Base-by-base conservation (phyloP, 1,140 invertebrate genomes). In the Papilio polyxenes region DNA sequence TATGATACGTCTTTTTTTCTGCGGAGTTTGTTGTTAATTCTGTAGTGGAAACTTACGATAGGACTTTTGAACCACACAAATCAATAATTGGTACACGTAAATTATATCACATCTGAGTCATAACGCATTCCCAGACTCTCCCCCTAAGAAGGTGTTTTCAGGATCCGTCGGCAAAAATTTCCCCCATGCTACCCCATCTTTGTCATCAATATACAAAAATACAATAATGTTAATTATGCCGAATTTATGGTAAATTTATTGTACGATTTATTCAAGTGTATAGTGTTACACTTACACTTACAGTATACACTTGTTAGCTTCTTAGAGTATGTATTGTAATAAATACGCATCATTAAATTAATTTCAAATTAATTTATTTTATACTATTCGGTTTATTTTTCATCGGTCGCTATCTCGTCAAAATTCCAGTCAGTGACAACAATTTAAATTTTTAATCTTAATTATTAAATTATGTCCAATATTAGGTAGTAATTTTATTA, bases 141-240 rank as follows among this genome's bases (percentile, higher is more conserved):
- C 76, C 48, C 53, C 49, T 53, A 15, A 48, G 40, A 75, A 56
- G 76, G 17, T 51, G 48, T 56, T 77, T 78, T 78, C 51, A 49
- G 53, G 53, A 78, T 56, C 51, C 76, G 76, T 78, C 51, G 53
- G 51, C n/a, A 51, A 78, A 78, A 78, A 78, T 31, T 31, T 78
- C 53, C 51, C 76, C 77, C 31, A 44, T 17, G 20, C 31, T 11
- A 69, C 31, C 77, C 51, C 15, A 78, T 37, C 53, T 53, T 37
- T 53, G 56, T 79, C 77, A 40, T 78, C 53, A 62, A 79, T 62
- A 49, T 56, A 3, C 49, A 56, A n/a, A 56, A 37, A 48, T 79
- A 79, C 56, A 59, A 79, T 62, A 48, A 37, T 20, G 40, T 62
- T 62, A 79, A 79, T 79, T 62, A 79, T 79, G 31, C 77, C 56